Evolutionary conservation across 2,797 vertebrate genomes (phyloP).

Genomic region (Tachyglossus aculeatus): DNA sequence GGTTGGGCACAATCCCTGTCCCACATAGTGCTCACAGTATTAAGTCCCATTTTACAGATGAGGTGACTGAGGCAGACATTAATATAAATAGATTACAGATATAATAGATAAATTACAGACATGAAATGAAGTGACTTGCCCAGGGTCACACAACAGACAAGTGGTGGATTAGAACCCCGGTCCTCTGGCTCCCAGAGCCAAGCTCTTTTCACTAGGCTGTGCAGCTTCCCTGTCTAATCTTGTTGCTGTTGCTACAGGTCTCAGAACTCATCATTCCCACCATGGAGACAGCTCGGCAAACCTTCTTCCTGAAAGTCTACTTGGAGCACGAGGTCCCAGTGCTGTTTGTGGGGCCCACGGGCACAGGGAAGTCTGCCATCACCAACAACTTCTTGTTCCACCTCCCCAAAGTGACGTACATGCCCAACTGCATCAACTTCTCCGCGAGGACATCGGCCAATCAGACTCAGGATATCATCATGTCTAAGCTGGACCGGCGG

Average conservation of each 20-base stretch:
- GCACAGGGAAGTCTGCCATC: slow-evolving; percentile 92
- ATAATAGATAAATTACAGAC: too few relatives aligned
- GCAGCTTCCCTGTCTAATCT: background rate
- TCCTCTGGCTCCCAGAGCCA: background rate
- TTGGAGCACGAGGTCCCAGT: slow-evolving; percentile 82
- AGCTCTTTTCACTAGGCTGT: too few relatives aligned
- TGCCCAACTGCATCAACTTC: slow-evolving; percentile 89
- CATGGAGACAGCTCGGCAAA: slow-evolving; percentile 87
- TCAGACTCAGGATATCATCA: slow-evolving; percentile 93
- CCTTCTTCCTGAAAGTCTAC: slow-evolving; percentile 87
- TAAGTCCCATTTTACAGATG: too few relatives aligned
- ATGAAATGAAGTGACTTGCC: background rate
- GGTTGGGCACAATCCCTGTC: too few relatives aligned
- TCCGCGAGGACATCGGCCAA: slow-evolving; percentile 91
- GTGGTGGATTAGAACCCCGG: background rate
- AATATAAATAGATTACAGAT: too few relatives aligned
- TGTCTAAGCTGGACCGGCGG: slow-evolving; percentile 90
- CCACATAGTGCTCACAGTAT: too few relatives aligned
- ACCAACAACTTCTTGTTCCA: slow-evolving; percentile 86
- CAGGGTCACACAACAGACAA: background rate
- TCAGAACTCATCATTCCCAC: slow-evolving; percentile 93
- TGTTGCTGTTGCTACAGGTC: slow-evolving; percentile 72
- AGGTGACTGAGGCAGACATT: too few relatives aligned
- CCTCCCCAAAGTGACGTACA: slow-evolving; percentile 84
- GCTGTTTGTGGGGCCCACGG: slow-evolving; percentile 91